Conservation (phyloP, 2,888 invertebrate species). For the Drosophila neotestacea region DNA sequence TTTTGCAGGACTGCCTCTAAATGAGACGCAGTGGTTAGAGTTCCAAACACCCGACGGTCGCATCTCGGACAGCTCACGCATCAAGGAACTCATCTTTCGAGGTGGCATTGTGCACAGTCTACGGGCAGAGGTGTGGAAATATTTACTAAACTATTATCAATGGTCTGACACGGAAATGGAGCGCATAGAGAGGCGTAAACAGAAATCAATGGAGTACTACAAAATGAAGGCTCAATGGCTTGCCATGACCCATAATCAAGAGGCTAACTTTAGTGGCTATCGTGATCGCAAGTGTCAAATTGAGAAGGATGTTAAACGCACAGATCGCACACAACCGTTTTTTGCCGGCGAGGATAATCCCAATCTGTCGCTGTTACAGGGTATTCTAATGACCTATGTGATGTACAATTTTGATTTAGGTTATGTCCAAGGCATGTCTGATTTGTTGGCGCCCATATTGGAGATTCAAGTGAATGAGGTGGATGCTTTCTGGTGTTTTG, state of each 20-base stretch:
- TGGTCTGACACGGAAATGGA: constrained; percentile 93
- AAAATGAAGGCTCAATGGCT: constrained; percentile 99
- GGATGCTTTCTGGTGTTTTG: constrained; percentile 99
- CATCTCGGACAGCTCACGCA: constrained; percentile 90
- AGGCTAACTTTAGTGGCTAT: constrained; percentile 93
- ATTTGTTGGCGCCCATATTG: constrained; percentile 96
- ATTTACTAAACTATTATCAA: constrained; percentile 93
- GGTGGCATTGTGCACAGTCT: constrained; percentile 93
- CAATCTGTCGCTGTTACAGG: constrained; percentile 93
- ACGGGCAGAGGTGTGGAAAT: constrained; percentile 96
- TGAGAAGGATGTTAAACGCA: constrained; percentile 98
- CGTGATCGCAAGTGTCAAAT: constrained; percentile 96
- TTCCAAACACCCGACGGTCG: constrained; percentile 93
- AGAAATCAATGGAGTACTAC: constrained; percentile 94
- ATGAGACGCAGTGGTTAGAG: constrained; percentile 92
- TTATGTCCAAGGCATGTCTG: constrained; percentile 99
- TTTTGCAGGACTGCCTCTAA: constrained; percentile 88
- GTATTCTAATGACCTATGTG: constrained; percentile 98
- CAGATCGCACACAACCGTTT: constrained; percentile 95
- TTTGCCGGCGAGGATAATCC: constrained; percentile 97
- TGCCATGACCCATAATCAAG: constrained; percentile 94
- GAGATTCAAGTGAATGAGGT: constrained; percentile 94
- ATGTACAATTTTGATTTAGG: constrained; percentile 99
- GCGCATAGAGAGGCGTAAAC: constrained; percentile 89
- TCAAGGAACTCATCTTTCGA: constrained; percentile 95